Base-by-base conservation (phyloP, 92 coral and sea anemone species). In the Parazoanthus swiftii region DNA sequence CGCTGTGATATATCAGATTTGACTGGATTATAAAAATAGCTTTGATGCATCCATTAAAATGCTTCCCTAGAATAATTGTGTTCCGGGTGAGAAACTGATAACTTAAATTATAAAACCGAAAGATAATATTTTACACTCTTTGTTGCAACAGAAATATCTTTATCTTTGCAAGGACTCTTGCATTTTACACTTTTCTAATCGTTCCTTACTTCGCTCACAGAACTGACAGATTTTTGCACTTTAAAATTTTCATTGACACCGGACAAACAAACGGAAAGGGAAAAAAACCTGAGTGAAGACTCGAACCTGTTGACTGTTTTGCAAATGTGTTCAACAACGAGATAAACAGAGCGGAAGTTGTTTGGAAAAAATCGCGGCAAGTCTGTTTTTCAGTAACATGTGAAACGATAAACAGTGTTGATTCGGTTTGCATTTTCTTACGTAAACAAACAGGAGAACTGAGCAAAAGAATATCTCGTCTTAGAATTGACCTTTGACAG, bases 391-490 rank as follows among this genome's bases (percentile, higher is more conserved):
- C 25, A 77, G 42, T 20, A 59, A 70, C 50, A 81, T 66, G 74
- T 14, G 68, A 81, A 81, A 63, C 25, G 43, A 81, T 26, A 63
- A 21, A 20, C 26, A 77, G 26, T 5, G 48, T 8, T 58, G 8
- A 59, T 58, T 56, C 51, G 51, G 85, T 81, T 81, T 63, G 74
- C 43, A 59, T 59, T 81, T 80, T 63, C 39, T 3, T 63, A 58
- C 54, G 23, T 81, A 81, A 81, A 81, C 85, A 81, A 81, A 81
- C 51, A 81, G 23, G 71, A 81, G 38, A 56, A 51, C 46, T 58
- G 50, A 50, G 48, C 73, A 59, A 59, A 81, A 81, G 65, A 37
- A 29, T 23, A 59, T 56, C 75, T 58, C 18, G 21, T 37, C 46
- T 63, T 65, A 38, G 33, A 36, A 33, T 9, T 81, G 85, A 81